Base-by-base conservation (phyloP, 1,140 invertebrate species). In the Cydia pomonella region DNA sequence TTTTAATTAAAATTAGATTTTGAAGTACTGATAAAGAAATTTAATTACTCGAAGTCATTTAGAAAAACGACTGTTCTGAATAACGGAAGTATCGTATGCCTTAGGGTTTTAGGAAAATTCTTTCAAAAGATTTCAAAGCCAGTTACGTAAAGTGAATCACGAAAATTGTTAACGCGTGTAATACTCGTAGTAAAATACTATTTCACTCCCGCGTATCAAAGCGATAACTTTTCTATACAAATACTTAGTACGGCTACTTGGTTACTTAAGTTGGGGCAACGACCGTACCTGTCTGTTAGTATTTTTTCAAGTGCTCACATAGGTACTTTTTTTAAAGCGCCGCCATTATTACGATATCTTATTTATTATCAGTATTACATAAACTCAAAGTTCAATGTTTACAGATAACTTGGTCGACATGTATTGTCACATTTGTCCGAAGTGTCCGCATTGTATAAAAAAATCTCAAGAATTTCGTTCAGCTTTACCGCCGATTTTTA, bases 1-100 rank as follows among this genome's bases (percentile, higher is more conserved):
- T 91, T 91, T 92, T 91, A 92, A 92, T 92, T 92, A 91, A 92
- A 91, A 91, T 87, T 87, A 86, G 91, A 92, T 92, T 83, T 83
- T 78, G 84, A 86, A 77, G 77, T 75, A 76, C 82, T 88, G 91
- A 92, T 92, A 92, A 92, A 73, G 79, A 83, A 86, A 88, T 89
- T 87, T 84, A 90, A 91, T 91, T 89, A 87, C 85, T 88, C 76
- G 84, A 84, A 77, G 71, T 76, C 78, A 81, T 76, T 84, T 92
- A 92, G 86, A 87, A 86, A 80, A 77, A 72, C 66, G 72, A 80
- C 77, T 82, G n/a, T 38, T n/a, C 64, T 18, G 16, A 74, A 63
- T 76, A 80, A 78, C 79, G 79, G 79, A 72, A 77, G 62, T 73
- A 64, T 59, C 53, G 21, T 33, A 33, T 33, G 6, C 64, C 27